phyloP scores from a whole-genome alignment of 2,797 vertebrate genomes.

The Carcharodon carcharias region DNA sequence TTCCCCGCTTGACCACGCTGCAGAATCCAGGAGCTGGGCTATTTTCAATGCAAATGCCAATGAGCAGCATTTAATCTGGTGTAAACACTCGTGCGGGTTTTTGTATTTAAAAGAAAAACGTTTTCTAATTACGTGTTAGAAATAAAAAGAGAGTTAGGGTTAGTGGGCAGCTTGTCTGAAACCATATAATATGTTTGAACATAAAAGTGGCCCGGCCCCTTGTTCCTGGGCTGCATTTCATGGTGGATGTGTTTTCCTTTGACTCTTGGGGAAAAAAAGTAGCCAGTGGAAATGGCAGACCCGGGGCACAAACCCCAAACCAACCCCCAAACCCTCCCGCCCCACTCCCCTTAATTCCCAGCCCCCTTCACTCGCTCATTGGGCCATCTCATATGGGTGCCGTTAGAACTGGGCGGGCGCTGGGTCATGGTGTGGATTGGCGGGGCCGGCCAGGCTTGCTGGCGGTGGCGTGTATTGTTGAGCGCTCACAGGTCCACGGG shows the following conservation, averaged over 20 bases:
- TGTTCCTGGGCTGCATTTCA: too few species aligned
- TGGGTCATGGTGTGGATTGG: background rate
- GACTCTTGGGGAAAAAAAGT: too few species aligned
- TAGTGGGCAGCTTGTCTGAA: background rate
- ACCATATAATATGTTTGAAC: too few species aligned
- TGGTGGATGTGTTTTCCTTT: background rate
- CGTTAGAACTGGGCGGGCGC: background rate
- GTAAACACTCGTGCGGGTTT: too few species aligned
- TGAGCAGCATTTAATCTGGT: background rate
- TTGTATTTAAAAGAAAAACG: too few species aligned
- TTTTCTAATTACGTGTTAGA: too few species aligned
- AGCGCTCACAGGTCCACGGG: constrained; percentile 31
- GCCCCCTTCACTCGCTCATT: background rate
- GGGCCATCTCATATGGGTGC: background rate
- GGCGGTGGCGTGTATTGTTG: constrained; percentile 1
- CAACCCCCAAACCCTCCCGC: too few species aligned
- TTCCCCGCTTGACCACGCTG: too few species aligned
- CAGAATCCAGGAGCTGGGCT: background rate
- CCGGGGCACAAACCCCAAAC: too few species aligned
- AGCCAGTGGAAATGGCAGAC: background rate
- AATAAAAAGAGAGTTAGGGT: too few species aligned
- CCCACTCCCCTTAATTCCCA: background rate
- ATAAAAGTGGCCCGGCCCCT: too few species aligned
- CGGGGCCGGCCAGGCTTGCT: background rate
- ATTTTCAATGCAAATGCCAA: background rate